A percentile compares a stretch with the other conserved stretches of the same genome.
Conservation (phyloP, 2,113 vertebrate species). For the Diadophis punctatus region DNA sequence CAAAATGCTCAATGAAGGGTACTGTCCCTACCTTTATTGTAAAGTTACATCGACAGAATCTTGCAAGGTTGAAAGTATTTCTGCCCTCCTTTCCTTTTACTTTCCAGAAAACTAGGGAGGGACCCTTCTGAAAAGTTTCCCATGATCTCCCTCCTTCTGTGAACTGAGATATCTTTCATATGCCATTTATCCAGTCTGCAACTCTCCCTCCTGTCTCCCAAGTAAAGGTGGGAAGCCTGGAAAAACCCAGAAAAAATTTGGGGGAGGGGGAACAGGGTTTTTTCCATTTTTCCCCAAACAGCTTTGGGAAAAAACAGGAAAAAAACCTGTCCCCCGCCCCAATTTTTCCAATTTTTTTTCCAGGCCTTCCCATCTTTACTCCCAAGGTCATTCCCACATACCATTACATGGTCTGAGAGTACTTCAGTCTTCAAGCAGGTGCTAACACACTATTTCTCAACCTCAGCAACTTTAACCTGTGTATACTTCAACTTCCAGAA, state of each 20-base stretch:
- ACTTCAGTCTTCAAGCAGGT: neutral
- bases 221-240: no score
- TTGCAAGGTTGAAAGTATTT: neutral
- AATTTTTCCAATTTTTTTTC: no score
- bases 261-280: no score
- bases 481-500: neutral
- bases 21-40: neutral
- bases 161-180: neutral
- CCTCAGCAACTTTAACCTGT: neutral
- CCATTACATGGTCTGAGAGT: neutral
- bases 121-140: neutral
- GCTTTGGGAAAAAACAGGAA: no score
- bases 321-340: no score
- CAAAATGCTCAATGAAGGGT: neutral
- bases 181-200: neutral
- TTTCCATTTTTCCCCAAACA: no score
- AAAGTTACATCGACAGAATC: neutral
- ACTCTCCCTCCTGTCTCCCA: neutral
- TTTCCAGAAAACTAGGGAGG: neutral
- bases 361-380: neutral
- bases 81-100: neutral
- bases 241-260: no score
- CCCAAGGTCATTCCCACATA: neutral
- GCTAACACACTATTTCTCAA: neutral
- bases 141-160: neutral